Evolutionary conservation across 1,140 invertebrate genomes (phyloP).

Genomic region (Phymorhynchus buccinoides): DNA sequence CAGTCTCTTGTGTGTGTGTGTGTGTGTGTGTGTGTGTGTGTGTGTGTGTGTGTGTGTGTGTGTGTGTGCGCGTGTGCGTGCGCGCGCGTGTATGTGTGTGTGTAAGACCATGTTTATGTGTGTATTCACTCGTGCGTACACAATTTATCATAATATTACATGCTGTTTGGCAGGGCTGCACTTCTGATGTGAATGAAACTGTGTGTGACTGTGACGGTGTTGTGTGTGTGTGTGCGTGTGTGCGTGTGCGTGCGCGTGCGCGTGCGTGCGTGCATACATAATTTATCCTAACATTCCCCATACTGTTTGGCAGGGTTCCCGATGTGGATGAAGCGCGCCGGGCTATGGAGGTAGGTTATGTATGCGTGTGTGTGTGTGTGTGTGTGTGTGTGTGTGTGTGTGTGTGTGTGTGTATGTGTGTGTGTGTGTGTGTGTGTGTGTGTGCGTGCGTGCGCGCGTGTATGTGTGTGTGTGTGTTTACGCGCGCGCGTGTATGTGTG

Average conservation of each 20-base stretch:
- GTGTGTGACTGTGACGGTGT: neutral
- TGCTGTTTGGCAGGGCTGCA: too few relatives aligned
- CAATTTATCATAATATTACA: too few relatives aligned
- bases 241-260: neutral
- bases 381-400: neutral
- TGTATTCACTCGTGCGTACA: neutral
- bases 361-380: neutral
- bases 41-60: conserved; percentile 21
- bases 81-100: neutral
- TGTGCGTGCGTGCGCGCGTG: neutral
- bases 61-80: conserved; percentile 19
- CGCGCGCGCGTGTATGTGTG: neutral
- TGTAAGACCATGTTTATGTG: neutral
- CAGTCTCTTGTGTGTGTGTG: neutral
- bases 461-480: neutral
- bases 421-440: too few relatives aligned
- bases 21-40: neutral
- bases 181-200: neutral
- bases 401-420: neutral
- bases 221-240: neutral
- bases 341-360: neutral
- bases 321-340: neutral
- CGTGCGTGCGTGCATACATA: neutral
- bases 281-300: too few relatives aligned
- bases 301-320: neutral